phyloP scores from a whole-genome alignment of 2,797 vertebrate genomes.

The Crocodylus rhombifer region DNA sequence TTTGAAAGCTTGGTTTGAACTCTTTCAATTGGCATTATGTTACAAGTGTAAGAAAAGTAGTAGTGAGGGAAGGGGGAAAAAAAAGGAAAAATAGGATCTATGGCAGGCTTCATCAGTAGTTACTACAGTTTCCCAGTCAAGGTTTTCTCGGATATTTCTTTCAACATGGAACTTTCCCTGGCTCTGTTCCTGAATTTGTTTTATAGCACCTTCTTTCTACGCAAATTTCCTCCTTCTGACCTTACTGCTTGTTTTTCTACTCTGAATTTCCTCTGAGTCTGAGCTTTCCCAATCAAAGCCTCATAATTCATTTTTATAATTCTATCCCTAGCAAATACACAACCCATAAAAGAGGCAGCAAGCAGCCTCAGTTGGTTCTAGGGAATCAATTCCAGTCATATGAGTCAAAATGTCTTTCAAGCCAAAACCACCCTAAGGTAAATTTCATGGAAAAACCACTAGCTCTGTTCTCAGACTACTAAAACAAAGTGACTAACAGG shows the following conservation, averaged over 20 bases:
- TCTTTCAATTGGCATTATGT: not conserved
- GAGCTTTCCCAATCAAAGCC: constrained; percentile 1
- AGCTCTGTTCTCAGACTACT: not conserved
- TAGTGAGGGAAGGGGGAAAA: not conserved
- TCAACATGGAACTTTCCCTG: not conserved
- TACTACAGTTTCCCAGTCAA: not conserved
- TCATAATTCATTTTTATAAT: constrained; percentile 1
- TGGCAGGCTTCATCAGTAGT: not conserved
- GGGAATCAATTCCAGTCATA: not conserved
- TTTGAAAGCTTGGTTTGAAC: constrained; percentile 40
- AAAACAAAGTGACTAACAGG: not conserved
- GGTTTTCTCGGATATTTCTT: not conserved
- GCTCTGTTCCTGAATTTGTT: not conserved
- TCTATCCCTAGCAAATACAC: not conserved
- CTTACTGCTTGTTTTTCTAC: not conserved
- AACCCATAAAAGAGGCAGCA: not conserved
- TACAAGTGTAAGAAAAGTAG: not conserved
- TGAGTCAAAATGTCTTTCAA: not conserved
- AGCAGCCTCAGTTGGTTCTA: not conserved
- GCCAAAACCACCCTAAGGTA: not conserved
- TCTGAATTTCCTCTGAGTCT: not conserved
- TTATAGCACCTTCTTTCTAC: not conserved
- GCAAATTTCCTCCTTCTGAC: not conserved
- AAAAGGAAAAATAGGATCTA: not conserved
- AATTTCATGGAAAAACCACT: constrained; percentile 11